Base-by-base conservation (phyloP, 2,888 invertebrate species). In the Lasioglossum morio region DNA sequence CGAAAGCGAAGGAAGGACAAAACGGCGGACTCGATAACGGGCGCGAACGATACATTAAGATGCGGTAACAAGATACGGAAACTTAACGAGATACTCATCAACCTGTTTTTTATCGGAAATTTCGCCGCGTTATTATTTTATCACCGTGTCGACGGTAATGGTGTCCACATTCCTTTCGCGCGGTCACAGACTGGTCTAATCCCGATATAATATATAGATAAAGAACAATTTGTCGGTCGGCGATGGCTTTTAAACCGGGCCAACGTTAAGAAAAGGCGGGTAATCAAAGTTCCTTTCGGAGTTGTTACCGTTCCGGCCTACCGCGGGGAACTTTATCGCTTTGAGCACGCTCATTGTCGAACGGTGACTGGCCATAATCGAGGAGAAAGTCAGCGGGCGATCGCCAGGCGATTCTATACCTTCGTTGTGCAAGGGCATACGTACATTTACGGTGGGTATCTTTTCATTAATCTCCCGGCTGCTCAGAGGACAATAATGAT, bases 351-450 rank as follows among this genome's bases (percentile, higher is more conserved):
- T 92, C 92, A 92, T 93, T 93, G 90, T 90, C 81, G 82, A 85
- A 89, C 81, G 85, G 90, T 93, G 93, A 93, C 93, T 93, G 81
- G 93, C 84, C 88, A 88, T 87, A 90, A 88, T 90, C 85, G 88
- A 90, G 85, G 79, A 86, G 88, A 92, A 89, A 92, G 89, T 80
- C 93, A 94, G 94, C 92, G 92, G 92, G 93, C 89, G 93, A 93
- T 93, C 93, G 90, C 88, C 87, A 12, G 12, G 89, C 89, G 90
- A 93, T 92, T 92, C 93, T 92, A 93, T 91, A 87, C 81, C 57
- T 75, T 66, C 78, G 76, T 87, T 82, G 80, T 88, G 80, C 85
- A 84, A 87, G 84, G 69, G 63, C 77, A 30, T 72, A 63, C 79
- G 72, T 78, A 79, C 84, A 57, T 79, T 81, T 53, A 84, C 4